Evolutionary conservation across 2,113 vertebrate genomes (phyloP).

Genomic region (Sturnira hondurensis): DNA sequence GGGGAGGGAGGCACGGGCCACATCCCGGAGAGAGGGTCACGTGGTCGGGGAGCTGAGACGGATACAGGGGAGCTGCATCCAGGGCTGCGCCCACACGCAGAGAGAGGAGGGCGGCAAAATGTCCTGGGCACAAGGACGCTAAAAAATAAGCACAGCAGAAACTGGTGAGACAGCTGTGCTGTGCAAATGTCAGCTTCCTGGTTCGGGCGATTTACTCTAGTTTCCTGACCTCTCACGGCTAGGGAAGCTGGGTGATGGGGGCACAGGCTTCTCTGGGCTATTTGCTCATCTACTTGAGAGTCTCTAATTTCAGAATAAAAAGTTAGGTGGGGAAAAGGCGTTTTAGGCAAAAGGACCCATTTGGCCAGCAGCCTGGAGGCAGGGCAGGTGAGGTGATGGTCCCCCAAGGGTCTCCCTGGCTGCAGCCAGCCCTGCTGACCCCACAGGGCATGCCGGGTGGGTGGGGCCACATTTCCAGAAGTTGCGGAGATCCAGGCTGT

Average conservation of each 20-base stretch:
- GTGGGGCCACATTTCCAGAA: background rate
- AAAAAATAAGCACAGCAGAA: fast-evolving
- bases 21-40: background rate
- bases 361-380: background rate
- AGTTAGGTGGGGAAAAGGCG: no score
- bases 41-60: background rate
- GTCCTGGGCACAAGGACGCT: background rate
- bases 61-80: no score
- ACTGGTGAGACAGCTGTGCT: no score
- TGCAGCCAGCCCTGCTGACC: background rate
- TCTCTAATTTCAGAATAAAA: background rate
- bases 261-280: background rate
- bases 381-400: background rate
- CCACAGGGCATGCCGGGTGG: background rate
- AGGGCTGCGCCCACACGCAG: fast-evolving
- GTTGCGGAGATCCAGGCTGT: background rate
- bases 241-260: fast-evolving
- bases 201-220: fast-evolving
- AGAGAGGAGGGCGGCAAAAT: background rate
- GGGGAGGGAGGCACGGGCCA: background rate
- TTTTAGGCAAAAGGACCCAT: background rate
- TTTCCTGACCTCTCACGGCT: fast-evolving
- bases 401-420: background rate
- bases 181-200: background rate
- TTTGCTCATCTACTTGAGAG: background rate